Conservation (phyloP, 1,140 invertebrate species). For the Araneus ventricosus region DNA sequence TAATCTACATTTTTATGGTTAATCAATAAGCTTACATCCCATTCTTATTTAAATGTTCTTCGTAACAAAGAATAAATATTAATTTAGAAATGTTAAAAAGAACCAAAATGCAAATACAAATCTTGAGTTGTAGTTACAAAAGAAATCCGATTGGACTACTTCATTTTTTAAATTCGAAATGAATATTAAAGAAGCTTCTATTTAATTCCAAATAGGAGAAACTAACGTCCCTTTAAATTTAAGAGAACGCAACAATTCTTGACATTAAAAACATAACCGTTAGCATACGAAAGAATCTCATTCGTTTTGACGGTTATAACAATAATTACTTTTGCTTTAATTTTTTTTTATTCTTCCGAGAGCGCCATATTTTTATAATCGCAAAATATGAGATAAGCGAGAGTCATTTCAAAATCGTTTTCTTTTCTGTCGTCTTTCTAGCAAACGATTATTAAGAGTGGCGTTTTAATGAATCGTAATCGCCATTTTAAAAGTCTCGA, state of each 20-base stretch:
- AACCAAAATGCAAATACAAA: neutral
- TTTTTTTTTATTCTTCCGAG: neutral
- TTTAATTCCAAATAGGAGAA: neutral
- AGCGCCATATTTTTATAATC: slow-evolving; percentile 11
- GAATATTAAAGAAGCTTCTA: neutral
- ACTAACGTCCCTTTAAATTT: slow-evolving; percentile 18
- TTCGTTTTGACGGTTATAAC: neutral
- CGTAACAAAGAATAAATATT: neutral
- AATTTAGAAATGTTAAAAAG: neutral
- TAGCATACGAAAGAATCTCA: neutral
- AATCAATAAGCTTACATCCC: neutral
- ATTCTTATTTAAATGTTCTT: neutral
- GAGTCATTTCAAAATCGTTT: slow-evolving; percentile 19
- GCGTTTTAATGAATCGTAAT: slow-evolving; percentile 41
- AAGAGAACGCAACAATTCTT: neutral
- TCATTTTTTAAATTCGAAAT: neutral
- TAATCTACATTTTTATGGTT: neutral
- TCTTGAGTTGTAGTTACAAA: neutral
- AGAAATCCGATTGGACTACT: neutral
- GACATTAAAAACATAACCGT: slow-evolving; percentile 31
- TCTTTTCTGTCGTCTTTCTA: slow-evolving; percentile 26
- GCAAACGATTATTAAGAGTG: slow-evolving; percentile 17
- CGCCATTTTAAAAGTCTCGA: neutral
- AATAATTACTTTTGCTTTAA: slow-evolving; percentile 9
- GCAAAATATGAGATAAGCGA: neutral